A percentile compares a stretch with the other conserved stretches of the same genome.
phyloP scores from a whole-genome alignment of 2,888 invertebrate species.

The Omphaloscelis lunosa region DNA sequence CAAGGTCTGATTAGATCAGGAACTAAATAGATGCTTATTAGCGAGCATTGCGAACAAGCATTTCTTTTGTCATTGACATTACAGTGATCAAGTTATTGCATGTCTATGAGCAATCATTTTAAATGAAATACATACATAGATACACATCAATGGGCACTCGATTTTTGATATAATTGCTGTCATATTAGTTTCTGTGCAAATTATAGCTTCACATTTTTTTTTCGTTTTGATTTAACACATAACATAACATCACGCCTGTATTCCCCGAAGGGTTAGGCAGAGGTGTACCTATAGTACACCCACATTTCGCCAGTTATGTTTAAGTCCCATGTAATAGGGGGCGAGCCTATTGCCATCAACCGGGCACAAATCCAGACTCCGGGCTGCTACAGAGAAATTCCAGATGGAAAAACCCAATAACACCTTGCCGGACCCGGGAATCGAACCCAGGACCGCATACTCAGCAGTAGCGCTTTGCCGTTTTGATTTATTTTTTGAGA shows the following conservation, averaged over 20 bases:
- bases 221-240: neutral
- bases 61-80: neutral
- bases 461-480: no score
- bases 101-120: neutral
- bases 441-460: no score
- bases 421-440: no score
- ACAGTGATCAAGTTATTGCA: slow-evolving; percentile 3
- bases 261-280: no score
- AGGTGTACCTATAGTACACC: no score
- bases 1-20: neutral
- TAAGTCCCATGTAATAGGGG: no score
- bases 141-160: neutral
- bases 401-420: no score
- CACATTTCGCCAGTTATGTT: no score
- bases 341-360: no score
- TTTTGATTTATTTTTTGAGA: neutral
- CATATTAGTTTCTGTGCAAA: neutral
- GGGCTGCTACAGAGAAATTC: no score
- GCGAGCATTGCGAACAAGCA: neutral
- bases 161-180: neutral
- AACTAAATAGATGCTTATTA: neutral
- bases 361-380: no score
- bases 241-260: no score
- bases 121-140: neutral
- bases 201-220: neutral